Evolutionary conservation across 2,888 invertebrate genomes (phyloP), one percentile per base, ranked within the genome.

Genomic region (Drepanosiphum platanoidis): DNA sequence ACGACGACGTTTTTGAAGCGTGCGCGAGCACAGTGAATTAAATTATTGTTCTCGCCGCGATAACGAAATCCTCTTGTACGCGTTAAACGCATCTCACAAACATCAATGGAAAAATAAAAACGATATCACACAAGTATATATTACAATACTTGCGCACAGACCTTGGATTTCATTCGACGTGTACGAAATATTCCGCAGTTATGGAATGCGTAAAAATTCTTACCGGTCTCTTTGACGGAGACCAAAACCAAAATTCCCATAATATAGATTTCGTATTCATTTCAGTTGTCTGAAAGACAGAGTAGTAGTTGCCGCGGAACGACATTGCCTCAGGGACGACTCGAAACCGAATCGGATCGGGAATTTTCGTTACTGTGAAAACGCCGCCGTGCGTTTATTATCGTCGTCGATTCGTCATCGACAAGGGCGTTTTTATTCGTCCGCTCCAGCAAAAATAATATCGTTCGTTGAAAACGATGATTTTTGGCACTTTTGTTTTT

Each of bases 331-430:
- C 52, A n/a, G n/a, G 52, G 4, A 52, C 2, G 52, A 18, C 18
- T 4, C 18, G 22, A 79, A 39, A 34, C 30, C 9, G 15, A 27
- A 27, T 34, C 64, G 1, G 15, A n/a, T 9, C 9, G 27, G 34
- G 46, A 46, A 46, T 79, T 46, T 34, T 46, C 15, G n/a, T n/a
- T n/a, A n/a, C n/a, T n/a, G n/a, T n/a, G n/a, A n/a, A n/a, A n/a
- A n/a, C n/a, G n/a, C n/a, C n/a, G n/a, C n/a, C n/a, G n/a, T n/a
- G n/a, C n/a, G n/a, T n/a, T n/a, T n/a, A n/a, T n/a, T n/a, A 79
- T 79, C n/a, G 34, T 46, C 13, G 34, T 46, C 66, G n/a, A 68
- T 79, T 79, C 68, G 15, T 79, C 79, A 52, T 52, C 34, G 30
- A 66, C n/a, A 42, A 79, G 34, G 42, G 79, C 68, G n/a, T 46